Conservation (phyloP, 2,113 vertebrate species). For the Cacatua alba region DNA sequence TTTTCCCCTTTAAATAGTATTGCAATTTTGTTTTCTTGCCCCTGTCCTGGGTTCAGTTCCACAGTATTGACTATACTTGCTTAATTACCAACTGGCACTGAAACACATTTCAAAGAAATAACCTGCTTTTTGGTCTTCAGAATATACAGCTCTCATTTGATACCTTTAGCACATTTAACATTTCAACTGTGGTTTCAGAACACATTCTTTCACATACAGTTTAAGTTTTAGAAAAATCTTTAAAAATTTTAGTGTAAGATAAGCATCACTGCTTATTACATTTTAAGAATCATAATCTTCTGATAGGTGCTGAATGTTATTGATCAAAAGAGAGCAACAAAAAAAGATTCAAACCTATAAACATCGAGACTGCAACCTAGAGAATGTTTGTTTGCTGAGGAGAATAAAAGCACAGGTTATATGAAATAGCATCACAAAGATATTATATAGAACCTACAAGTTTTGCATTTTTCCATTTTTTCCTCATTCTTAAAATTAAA, state of each 20-base stretch:
- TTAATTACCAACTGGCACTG: slow-evolving; percentile 6
- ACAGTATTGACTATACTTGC: background rate
- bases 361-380: background rate
- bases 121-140: background rate
- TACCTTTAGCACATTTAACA: background rate
- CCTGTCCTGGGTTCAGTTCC: background rate
- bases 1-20: slow-evolving; percentile 8
- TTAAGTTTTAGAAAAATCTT: background rate
- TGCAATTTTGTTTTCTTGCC: background rate
- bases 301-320: background rate
- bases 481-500: background rate
- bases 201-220: background rate
- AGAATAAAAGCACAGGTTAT: background rate
- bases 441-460: background rate
- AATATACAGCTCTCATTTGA: background rate
- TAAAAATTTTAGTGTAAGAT: background rate
- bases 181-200: background rate
- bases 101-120: background rate
- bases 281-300: background rate
- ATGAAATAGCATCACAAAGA: background rate
- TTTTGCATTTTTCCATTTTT: background rate
- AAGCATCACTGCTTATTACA: background rate
- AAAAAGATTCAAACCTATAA: background rate
- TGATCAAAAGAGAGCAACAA: background rate
- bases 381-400: background rate